Conservation (phyloP, 2,888 invertebrate species). For the Plagiodera versicolora region DNA sequence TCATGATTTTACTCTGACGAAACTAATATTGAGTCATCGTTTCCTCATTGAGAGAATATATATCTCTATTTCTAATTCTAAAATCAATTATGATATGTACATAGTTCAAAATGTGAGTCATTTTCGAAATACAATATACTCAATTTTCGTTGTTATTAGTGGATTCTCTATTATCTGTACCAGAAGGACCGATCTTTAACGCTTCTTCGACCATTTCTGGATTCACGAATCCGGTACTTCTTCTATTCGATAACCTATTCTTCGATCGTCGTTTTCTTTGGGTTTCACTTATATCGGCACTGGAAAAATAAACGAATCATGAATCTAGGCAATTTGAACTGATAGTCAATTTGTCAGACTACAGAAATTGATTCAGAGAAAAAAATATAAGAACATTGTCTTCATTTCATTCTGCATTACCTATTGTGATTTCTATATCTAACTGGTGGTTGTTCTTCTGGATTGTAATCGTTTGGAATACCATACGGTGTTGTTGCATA, state of each 20-base stretch:
- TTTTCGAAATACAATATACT: not conserved
- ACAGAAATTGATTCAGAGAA: no score
- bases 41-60: no score
- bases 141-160: not conserved
- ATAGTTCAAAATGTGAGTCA: not conserved
- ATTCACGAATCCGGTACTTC: conserved; percentile 47
- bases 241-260: conserved; percentile 50
- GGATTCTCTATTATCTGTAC: conserved; percentile 2
- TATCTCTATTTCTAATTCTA: no score
- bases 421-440: conserved; percentile 38
- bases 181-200: conserved; percentile 37
- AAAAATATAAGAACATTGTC: no score
- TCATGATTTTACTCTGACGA: no score
- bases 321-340: no score
- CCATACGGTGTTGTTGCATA: conserved; percentile 32
- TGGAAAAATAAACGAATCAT: conserved; percentile 29
- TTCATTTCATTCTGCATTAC: conserved; percentile 28
- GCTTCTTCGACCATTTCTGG: conserved; percentile 43
- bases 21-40: no score
- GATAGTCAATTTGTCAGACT: no score
- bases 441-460: conserved; percentile 44
- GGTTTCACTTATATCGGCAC: conserved; percentile 46
- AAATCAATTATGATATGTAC: not conserved
- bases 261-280: conserved; percentile 51
- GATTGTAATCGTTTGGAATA: conserved; percentile 41